Conservation (phyloP, 1,140 invertebrate species). For the Samia ricini region DNA sequence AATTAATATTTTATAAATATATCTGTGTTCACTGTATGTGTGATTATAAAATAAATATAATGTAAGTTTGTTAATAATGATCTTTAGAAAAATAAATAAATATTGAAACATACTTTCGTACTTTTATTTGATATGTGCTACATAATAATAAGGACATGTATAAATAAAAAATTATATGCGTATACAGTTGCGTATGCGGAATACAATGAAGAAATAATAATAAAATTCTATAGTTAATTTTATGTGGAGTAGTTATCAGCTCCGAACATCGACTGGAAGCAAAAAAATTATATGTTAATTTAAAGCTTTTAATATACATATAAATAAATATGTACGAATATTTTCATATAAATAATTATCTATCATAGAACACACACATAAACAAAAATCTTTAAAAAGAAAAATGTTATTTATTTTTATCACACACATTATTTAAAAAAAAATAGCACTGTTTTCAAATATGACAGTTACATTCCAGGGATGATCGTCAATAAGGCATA, state of each 20-base stretch:
- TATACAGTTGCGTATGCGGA: background rate
- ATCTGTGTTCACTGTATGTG: conserved; percentile 51
- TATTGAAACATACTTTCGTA: conserved; percentile 33
- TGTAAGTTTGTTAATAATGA: conserved; percentile 52
- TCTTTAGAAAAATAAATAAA: conserved; percentile 41
- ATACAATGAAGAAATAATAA: conserved; percentile 7
- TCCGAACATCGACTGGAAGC: conserved; percentile 72
- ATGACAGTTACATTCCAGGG: no score
- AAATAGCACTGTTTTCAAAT: no score
- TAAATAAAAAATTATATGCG: conserved; percentile 11
- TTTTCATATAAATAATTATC: background rate
- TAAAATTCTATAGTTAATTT: conserved; percentile 10
- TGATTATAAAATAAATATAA: conserved; percentile 22
- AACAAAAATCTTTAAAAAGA: background rate
- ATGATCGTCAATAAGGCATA: no score
- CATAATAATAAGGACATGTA: conserved; percentile 1
- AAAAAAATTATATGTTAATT: conserved; percentile 34
- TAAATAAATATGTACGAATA: conserved; percentile 14
- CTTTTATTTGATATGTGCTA: conserved; percentile 38
- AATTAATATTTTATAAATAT: conserved; percentile 23
- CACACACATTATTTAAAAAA: no score
- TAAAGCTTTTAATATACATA: conserved; percentile 21
- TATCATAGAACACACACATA: background rate
- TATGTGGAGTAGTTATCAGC: conserved; percentile 67
- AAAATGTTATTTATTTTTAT: background rate